Base-by-base conservation (phyloP, 2,797 vertebrate genomes). In the Enteromius paludinosus region DNA sequence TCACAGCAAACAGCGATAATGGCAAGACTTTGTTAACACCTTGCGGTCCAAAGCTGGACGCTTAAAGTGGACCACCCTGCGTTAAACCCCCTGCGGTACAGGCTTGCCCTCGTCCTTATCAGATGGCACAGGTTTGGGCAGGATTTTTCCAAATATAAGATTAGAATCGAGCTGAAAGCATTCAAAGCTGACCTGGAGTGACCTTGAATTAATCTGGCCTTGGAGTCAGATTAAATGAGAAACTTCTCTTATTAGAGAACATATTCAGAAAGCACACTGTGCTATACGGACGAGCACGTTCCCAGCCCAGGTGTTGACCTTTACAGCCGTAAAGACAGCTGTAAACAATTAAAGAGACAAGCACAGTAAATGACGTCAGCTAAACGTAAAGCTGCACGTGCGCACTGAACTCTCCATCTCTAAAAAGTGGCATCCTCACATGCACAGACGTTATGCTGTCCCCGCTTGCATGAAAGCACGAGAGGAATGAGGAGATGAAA, bases 401-500 rank as follows among this genome's bases (percentile, higher is more conserved):
- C 9, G 25, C 59, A 35, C 17, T 33, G 1, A 72, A 18, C 12
- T 11, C 18, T 72, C 54, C 0, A 10, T 68, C 43, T 72, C 5
- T 25, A 12, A 28, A 59, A 49, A 35, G 56, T 9, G 2, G 35
- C 28, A 72, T 43, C 66, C 62, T 47, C 69, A 56, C 30, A 28
- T 54, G 49, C 62, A 25, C 28, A 52, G 61, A 79, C 5, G 5
- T 25, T 78, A 43, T 45, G 12, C 25, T 45, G 68, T 86, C 54
- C 64, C 66, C 10, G 52, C 41, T 81, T 65, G 80, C 35, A 28
- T 74, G 65, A 75, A 86, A 82, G 52, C 45, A 84, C 15, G 75
- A 86, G 41, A 87, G 72, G 81, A 87, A 87, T 84, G 80, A 30
- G 18, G 75, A 62, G 69, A 75, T 64, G 68, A 82, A 78, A 66